A percentile compares a stretch with the other conserved stretches of the same genome.
phyloP scores from a whole-genome alignment of 2,888 invertebrate genomes.

The Drosophila vallismaia region DNA sequence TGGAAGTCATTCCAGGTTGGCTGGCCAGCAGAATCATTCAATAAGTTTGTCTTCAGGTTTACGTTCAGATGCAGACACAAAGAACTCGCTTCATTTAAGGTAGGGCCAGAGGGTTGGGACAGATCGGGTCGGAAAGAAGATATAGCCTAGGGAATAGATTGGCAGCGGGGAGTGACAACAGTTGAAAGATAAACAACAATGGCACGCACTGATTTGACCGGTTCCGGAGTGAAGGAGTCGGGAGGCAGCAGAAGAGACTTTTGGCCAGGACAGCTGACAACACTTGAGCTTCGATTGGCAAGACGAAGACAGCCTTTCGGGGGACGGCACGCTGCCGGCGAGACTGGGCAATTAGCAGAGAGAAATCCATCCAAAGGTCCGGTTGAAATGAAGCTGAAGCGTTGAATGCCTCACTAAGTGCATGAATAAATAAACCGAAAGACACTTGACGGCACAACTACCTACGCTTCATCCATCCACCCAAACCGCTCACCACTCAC shows the following conservation, averaged over 20 bases:
- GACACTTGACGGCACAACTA: constrained; percentile 55
- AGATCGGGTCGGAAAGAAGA: not conserved
- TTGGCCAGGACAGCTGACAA: constrained; percentile 50
- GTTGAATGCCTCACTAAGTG: constrained; percentile 76
- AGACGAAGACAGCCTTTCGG: constrained; percentile 30
- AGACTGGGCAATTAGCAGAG: constrained; percentile 68
- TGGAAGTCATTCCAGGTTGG: constrained; percentile 46
- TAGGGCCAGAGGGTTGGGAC: not conserved
- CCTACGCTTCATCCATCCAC: constrained; percentile 12
- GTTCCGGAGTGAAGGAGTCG: constrained; percentile 6
- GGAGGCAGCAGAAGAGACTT: constrained; percentile 26
- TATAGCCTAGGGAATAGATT: constrained; percentile 5
- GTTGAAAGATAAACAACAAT: constrained; percentile 72
- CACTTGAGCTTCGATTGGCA: constrained; percentile 70
- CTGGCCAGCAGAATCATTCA: constrained; percentile 42
- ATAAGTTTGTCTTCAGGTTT: constrained; percentile 53
- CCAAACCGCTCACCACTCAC: constrained; percentile 7
- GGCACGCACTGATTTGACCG: constrained; percentile 72
- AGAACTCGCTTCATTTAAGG: constrained; percentile 66
- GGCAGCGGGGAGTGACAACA: constrained; percentile 24
- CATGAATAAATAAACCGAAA: constrained; percentile 76
- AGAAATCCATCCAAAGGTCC: constrained; percentile 44
- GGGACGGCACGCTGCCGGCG: not conserved
- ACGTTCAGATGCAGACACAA: constrained; percentile 49
- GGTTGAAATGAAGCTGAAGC: constrained; percentile 52